Evolutionary conservation across 2,797 vertebrate species (phyloP).

Genomic region (Uromys caudimaculatus): DNA sequence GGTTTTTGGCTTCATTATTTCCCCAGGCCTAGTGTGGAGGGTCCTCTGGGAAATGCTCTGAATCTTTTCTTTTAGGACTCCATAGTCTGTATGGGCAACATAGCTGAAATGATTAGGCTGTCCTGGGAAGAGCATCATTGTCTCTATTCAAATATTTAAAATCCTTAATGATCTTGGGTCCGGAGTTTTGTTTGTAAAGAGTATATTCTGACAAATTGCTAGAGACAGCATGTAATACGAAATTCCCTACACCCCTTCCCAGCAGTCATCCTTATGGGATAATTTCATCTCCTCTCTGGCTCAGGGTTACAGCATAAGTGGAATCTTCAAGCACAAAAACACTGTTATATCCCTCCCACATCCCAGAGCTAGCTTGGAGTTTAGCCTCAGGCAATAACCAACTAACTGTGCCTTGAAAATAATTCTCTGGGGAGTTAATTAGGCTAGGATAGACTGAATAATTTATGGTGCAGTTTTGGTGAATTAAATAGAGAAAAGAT

Average conservation of each 20-base stretch:
- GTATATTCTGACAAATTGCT: conserved; percentile 37
- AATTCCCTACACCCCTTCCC: background rate
- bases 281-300: conserved; percentile 29
- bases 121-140: background rate
- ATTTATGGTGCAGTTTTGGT: conserved; percentile 75
- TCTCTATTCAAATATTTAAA: conserved; percentile 47
- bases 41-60: background rate
- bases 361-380: conserved; percentile 48
- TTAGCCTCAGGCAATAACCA: conserved; percentile 77
- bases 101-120: conserved; percentile 17
- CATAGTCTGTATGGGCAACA: background rate
- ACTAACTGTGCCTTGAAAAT: conserved; percentile 77
- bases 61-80: conserved; percentile 37
- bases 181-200: conserved; percentile 46
- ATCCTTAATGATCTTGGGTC: background rate
- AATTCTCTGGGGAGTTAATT: conserved; percentile 82
- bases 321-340: conserved; percentile 46
- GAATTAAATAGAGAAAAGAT: conserved; percentile 75
- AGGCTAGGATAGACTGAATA: conserved; percentile 73
- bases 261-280: conserved; percentile 43
- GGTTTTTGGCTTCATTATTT: conserved; percentile 17
- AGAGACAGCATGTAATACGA: background rate
- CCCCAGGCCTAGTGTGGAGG: background rate
- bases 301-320: conserved; percentile 52
- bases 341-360: conserved; percentile 52